Evolutionary conservation across 2,797 vertebrate genomes (phyloP).

Genomic region (Anguilla pacifica): DNA sequence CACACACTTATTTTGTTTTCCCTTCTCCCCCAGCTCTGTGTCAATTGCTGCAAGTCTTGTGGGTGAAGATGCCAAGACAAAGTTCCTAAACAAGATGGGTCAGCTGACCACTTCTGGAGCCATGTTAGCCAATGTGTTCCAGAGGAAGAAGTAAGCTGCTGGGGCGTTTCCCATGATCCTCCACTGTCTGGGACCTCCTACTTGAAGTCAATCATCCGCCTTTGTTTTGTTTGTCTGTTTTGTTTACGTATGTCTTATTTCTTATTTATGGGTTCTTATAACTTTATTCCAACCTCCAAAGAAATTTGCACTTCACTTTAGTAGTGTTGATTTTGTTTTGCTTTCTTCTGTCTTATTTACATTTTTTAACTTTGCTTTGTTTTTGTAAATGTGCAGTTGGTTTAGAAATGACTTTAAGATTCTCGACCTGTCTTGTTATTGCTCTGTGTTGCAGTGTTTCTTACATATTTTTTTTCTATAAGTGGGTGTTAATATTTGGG

Average conservation of each 20-base stretch:
- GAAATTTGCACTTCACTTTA: slow-evolving; percentile 93
- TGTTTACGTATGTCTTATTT: slow-evolving; percentile 78
- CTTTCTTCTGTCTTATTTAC: slow-evolving; percentile 56
- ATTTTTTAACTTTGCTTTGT: slow-evolving; percentile 61
- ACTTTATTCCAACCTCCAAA: slow-evolving; percentile 95
- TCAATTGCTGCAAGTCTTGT: slow-evolving; percentile 98
- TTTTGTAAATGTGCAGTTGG: slow-evolving; percentile 76
- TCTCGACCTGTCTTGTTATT: slow-evolving; percentile 72
- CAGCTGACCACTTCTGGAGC: slow-evolving; percentile 97
- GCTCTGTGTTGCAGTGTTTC: slow-evolving; percentile 85
- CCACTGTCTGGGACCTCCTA: slow-evolving; percentile 78
- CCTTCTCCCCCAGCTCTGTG: slow-evolving; percentile 77
- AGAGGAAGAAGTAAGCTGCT: slow-evolving; percentile 90
- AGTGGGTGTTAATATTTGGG: slow-evolving; percentile 66
- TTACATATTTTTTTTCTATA: slow-evolving; percentile 67
- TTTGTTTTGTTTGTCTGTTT: slow-evolving; percentile 74
- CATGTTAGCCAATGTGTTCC: slow-evolving; percentile 98
- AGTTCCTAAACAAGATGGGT: slow-evolving; percentile 99
- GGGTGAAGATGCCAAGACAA: slow-evolving; percentile 97
- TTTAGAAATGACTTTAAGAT: slow-evolving; percentile 75
- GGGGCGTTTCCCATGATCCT: slow-evolving; percentile 67
- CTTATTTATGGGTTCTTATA: slow-evolving; percentile 79
- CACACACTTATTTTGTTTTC: background rate
- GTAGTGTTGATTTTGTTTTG: slow-evolving; percentile 68
- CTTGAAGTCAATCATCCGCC: slow-evolving; percentile 93